A percentile compares a stretch with the other conserved stretches of the same genome.
Conservation (phyloP, 2,888 invertebrate genomes). For the Cataglyphis altisquamis region DNA sequence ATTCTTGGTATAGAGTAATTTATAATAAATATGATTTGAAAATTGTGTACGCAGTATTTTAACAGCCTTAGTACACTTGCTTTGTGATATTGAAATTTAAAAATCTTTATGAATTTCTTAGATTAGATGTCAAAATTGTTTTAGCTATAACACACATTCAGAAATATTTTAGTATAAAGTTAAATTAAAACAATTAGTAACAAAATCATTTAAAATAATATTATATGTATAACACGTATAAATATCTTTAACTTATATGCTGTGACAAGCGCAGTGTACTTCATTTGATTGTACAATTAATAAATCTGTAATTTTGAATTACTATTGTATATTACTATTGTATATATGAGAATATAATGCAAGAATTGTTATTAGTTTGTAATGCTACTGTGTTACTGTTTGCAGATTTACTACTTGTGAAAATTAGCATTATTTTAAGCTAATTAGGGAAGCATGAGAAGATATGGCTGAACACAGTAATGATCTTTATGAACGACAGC, state of each 20-base stretch:
- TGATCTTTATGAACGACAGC: conserved; percentile 94
- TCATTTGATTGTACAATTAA: neutral
- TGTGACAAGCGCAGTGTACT: neutral
- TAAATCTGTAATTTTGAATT: neutral
- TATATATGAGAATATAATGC: neutral
- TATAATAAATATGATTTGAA: no score
- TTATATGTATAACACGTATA: neutral
- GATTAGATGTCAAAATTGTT: neutral
- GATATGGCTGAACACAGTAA: conserved; percentile 83
- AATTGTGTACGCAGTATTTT: no score
- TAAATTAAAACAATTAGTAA: neutral
- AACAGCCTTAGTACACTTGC: neutral
- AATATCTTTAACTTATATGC: neutral
- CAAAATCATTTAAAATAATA: neutral
- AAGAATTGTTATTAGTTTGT: neutral
- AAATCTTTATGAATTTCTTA: neutral
- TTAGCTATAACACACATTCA: neutral
- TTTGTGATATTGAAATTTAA: neutral
- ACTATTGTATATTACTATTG: no score
- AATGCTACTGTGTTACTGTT: neutral
- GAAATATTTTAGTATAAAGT: neutral
- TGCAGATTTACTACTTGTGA: conserved; percentile 14
- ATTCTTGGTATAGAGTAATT: no score
- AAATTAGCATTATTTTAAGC: neutral
- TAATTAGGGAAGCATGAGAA: conserved; percentile 69